These are phyloP conservation scores for Bombyx mori DNA, from an alignment of 1,140 invertebrate genomes.

Conservation along the genomic window DNA sequence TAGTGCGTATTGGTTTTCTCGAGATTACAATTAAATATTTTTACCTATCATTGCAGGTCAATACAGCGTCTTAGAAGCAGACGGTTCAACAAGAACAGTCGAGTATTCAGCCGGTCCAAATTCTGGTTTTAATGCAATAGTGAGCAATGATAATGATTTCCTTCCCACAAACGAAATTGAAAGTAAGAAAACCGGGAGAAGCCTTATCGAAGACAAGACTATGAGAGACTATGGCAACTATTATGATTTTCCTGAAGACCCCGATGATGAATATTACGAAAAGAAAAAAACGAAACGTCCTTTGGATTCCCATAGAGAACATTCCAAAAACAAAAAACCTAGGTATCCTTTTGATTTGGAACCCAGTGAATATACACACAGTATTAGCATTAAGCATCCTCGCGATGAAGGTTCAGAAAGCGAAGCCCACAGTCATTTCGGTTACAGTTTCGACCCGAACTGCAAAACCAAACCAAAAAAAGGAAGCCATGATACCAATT, in stretches of 20 bases:
- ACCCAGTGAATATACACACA: slow-evolving; percentile 52
- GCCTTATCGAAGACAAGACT: slow-evolving; percentile 42
- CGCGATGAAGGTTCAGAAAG: slow-evolving; percentile 36
- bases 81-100: slow-evolving; percentile 64
- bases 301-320: slow-evolving; percentile 14
- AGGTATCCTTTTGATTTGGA: slow-evolving; percentile 43
- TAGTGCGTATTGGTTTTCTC: background rate
- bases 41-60: slow-evolving; percentile 43
- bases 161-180: slow-evolving; percentile 7
- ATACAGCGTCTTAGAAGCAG: slow-evolving; percentile 65
- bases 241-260: slow-evolving; percentile 48
- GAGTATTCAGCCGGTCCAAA: slow-evolving; percentile 65
- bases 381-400: slow-evolving; percentile 51
- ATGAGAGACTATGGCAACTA: slow-evolving; percentile 46
- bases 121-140: slow-evolving; percentile 48
- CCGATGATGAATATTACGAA: slow-evolving; percentile 32
- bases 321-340: slow-evolving; percentile 30
- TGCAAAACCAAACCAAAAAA: slow-evolving; percentile 57
- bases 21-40: background rate
- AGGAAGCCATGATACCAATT: slow-evolving; percentile 24
- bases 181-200: slow-evolving; percentile 8
- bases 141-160: slow-evolving; percentile 35
- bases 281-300: slow-evolving; percentile 15
- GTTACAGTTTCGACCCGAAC: slow-evolving; percentile 44
- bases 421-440: slow-evolving; percentile 42